Conservation (phyloP, 2,888 invertebrate genomes). For the Drosophila lacicola region DNA sequence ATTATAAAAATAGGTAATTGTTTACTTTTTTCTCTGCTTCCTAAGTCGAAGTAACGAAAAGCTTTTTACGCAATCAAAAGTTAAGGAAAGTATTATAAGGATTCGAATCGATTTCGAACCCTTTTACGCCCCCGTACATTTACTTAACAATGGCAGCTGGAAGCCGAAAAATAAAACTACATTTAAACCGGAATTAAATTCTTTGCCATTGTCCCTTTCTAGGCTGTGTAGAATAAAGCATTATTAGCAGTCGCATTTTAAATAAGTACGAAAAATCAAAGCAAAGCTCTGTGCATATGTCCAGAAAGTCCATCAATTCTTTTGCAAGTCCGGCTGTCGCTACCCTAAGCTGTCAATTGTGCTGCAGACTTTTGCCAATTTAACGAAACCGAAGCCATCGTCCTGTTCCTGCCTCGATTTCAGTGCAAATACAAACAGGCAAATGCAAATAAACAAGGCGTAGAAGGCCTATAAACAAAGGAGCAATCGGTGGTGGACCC, state of each 20-base stretch:
- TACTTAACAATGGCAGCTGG: conserved; percentile 8
- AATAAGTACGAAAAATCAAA: conserved; percentile 48
- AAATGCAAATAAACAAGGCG: conserved; percentile 78
- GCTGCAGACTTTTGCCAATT: conserved; percentile 71
- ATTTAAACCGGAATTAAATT: conserved; percentile 54
- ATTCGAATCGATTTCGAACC: conserved; percentile 31
- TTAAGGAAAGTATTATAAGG: conserved; percentile 18
- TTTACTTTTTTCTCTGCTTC: neutral
- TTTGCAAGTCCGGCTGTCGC: conserved; percentile 26
- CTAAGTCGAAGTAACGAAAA: neutral
- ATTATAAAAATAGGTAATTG: neutral
- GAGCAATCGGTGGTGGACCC: conserved; percentile 55
- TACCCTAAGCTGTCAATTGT: conserved; percentile 73
- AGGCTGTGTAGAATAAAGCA: conserved; percentile 38
- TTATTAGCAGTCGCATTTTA: conserved; percentile 61
- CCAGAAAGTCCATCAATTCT: conserved; percentile 62
- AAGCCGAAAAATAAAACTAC: conserved; percentile 43
- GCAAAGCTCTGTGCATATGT: conserved; percentile 49
- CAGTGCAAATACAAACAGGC: conserved; percentile 78
- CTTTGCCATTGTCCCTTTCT: conserved; percentile 32
- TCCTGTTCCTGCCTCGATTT: conserved; percentile 70
- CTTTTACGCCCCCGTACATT: conserved; percentile 17
- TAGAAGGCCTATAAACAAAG: conserved; percentile 76
- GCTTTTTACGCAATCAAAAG: conserved; percentile 30
- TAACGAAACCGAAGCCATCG: conserved; percentile 48